These are phyloP conservation scores for Montipora efflorescens DNA, from an alignment of 64 coral and sea anemone species.

Conservation along the genomic window DNA sequence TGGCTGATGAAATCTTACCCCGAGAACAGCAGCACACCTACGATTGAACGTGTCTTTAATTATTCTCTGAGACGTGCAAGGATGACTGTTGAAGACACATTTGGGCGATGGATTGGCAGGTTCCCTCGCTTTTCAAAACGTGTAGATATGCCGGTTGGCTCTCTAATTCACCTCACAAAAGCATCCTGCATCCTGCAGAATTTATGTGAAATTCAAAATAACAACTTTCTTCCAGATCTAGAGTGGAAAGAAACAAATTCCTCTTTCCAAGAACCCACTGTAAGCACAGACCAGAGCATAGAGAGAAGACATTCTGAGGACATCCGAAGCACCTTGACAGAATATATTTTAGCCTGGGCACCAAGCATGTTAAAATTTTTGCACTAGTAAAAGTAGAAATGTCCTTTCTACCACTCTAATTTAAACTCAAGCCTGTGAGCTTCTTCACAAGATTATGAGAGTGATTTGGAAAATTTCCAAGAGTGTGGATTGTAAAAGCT, in stretches of 20 bases:
- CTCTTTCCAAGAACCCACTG: neutral
- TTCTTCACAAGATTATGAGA: neutral
- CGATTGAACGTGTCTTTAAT: conserved; percentile 56
- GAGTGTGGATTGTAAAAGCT: neutral
- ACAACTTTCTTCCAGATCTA: conserved; percentile 20
- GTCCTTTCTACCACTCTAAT: neutral
- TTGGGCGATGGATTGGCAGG: conserved; percentile 70
- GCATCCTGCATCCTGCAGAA: conserved; percentile 74
- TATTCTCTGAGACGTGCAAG: conserved; percentile 56
- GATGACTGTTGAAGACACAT: conserved; percentile 69
- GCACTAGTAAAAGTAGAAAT: neutral
- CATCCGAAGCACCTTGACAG: neutral
- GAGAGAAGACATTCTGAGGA: neutral
- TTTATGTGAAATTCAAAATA: conserved; percentile 62
- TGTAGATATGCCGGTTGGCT: conserved; percentile 47
- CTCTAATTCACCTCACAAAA: conserved; percentile 20
- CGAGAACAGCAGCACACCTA: conserved; percentile 28
- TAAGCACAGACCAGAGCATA: neutral
- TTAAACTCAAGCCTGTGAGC: neutral
- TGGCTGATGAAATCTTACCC: conserved; percentile 84
- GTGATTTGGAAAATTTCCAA: neutral
- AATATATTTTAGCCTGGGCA: conserved; percentile 24
- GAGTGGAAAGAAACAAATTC: conserved; percentile 12
- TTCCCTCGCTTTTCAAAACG: conserved; percentile 61
- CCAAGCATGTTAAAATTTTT: neutral